Evolutionary conservation across 1,140 invertebrate species (phyloP).

Genomic region (Bombus confusus): DNA sequence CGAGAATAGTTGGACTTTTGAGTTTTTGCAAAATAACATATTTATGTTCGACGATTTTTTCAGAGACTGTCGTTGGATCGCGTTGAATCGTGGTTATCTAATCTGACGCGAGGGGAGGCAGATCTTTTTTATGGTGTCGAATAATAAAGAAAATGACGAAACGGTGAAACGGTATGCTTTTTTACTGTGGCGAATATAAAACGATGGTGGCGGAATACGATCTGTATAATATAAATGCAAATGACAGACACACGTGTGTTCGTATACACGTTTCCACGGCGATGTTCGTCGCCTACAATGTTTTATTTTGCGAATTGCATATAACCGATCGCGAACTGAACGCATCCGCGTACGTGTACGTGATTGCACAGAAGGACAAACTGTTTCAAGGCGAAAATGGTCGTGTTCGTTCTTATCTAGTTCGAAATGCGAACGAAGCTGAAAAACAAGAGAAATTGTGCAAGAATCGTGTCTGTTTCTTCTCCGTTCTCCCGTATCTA

Average conservation of each 20-base stretch:
- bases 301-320: neutral
- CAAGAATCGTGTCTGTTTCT: neutral
- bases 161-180: slow-evolving; percentile 19
- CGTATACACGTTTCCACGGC: neutral
- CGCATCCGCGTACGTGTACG: neutral
- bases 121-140: neutral
- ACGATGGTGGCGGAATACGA: slow-evolving; percentile 31
- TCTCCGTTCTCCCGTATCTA: neutral
- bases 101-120: neutral
- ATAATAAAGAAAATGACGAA: slow-evolving; percentile 19
- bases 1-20: neutral
- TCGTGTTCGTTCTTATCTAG: slow-evolving; percentile 16
- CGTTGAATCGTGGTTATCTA: neutral
- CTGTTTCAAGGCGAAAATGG: neutral
- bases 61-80: too few species aligned
- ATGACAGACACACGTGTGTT: slow-evolving; percentile 41
- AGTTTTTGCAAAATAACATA: too few species aligned
- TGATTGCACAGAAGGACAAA: neutral
- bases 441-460: slow-evolving; percentile 26
- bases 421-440: neutral
- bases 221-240: slow-evolving; percentile 54
- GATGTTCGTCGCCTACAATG: too few species aligned
- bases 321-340: neutral
- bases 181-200: slow-evolving; percentile 38
- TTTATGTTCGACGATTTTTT: neutral